phyloP scores from a whole-genome alignment of 2,888 invertebrate species.

The Acrobasis suavella region DNA sequence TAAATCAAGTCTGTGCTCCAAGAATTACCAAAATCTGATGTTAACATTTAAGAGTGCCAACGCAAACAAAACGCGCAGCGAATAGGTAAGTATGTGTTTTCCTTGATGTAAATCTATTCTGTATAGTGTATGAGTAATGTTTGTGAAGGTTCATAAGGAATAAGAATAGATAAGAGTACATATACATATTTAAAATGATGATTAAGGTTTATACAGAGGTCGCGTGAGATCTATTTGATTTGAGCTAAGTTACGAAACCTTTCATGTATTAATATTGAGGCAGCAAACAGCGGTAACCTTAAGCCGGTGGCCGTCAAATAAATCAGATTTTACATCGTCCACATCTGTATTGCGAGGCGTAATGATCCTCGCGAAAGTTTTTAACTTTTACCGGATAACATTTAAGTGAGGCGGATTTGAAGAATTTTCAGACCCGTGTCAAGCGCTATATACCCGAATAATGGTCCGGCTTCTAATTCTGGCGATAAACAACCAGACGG shows the following conservation, averaged over 20 bases:
- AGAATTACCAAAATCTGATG: too few species aligned
- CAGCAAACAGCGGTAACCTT: constrained; percentile 40
- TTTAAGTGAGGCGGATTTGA: constrained; percentile 39
- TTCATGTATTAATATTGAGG: constrained; percentile 27
- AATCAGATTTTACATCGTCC: constrained; percentile 47
- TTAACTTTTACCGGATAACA: constrained; percentile 43
- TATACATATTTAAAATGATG: constrained; percentile 11
- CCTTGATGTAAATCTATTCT: constrained; percentile 5
- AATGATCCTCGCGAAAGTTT: constrained; percentile 41
- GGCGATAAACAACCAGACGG: constrained; percentile 31
- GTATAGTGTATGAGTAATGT: background rate
- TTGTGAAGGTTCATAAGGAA: background rate
- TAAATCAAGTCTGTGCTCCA: too few species aligned
- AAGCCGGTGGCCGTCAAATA: constrained; percentile 38
- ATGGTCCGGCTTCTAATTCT: constrained; percentile 30
- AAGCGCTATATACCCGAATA: constrained; percentile 34
- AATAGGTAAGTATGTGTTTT: background rate
- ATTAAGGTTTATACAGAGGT: background rate
- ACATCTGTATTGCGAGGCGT: constrained; percentile 43
- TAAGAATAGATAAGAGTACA: constrained; percentile 8
- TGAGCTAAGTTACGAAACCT: background rate
- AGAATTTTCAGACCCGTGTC: constrained; percentile 39
- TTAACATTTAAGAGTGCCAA: too few species aligned
- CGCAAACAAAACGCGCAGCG: background rate
- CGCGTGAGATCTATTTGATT: constrained; percentile 6